phyloP scores from a whole-genome alignment of 2,797 vertebrate species.

The Chiloscyllium punctatum region DNA sequence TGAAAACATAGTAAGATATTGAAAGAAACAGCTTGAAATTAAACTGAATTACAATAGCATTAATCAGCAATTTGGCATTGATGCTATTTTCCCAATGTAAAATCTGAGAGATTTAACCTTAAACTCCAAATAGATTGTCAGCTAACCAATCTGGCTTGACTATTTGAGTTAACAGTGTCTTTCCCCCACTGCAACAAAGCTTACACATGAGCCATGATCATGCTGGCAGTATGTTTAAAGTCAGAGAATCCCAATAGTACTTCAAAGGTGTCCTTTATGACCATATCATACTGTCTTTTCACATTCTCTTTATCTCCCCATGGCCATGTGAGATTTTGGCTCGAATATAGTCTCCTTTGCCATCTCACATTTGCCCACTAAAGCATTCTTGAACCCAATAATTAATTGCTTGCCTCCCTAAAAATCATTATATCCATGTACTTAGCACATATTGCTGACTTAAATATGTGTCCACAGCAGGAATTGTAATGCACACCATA shows the following conservation, averaged over 20 bases:
- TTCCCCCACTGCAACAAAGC: background rate
- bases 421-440: background rate
- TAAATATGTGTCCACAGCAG: background rate
- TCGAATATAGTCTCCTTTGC: background rate
- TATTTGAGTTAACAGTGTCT: background rate
- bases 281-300: background rate
- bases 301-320: background rate
- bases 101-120: background rate
- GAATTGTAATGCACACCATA: background rate
- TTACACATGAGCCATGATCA: background rate
- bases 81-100: background rate
- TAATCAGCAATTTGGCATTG: background rate
- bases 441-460: background rate
- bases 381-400: background rate
- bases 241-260: background rate
- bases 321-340: background rate
- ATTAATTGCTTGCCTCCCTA: background rate
- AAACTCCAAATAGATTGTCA: background rate
- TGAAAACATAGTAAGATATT: background rate
- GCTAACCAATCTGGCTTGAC: background rate
- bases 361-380: background rate
- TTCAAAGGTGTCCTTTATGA: background rate
- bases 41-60: background rate
- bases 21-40: background rate
- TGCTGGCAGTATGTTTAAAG: background rate